Evolutionary conservation across 2,113 vertebrate genomes (phyloP).

Genomic region (Ivindomyrus marchei): DNA sequence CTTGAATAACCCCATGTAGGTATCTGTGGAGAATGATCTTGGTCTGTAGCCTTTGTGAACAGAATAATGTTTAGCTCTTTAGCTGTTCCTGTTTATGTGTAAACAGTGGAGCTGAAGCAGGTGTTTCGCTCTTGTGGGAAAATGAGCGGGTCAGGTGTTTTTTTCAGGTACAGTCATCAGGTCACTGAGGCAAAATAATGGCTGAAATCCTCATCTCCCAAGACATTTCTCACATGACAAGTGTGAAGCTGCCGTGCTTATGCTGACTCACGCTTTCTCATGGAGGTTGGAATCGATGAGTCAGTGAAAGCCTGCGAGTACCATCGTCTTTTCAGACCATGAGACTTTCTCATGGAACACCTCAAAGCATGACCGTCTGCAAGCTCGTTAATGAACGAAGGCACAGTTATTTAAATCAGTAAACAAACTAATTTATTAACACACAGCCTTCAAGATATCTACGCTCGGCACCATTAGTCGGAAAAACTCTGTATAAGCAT

Average conservation of each 20-base stretch:
- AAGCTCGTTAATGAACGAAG: not conserved
- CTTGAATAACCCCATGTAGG: not conserved
- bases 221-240: not conserved
- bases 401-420: not conserved
- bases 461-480: not conserved
- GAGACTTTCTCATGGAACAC: not conserved
- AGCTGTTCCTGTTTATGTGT: slow-evolving; percentile 42
- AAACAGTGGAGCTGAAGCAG: slow-evolving; percentile 36
- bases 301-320: not conserved
- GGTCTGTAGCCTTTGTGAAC: not conserved
- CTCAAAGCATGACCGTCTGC: not conserved
- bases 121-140: slow-evolving; percentile 34
- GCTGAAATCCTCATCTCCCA: not conserved
- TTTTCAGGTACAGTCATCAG: not conserved
- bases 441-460: not conserved
- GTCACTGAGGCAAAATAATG: not conserved
- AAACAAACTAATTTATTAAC: not conserved
- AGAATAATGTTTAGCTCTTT: slow-evolving; percentile 19
- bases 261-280: not conserved
- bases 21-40: not conserved
- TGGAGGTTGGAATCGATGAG: not conserved
- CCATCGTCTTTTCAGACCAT: not conserved
- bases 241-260: not conserved
- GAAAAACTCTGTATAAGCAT: not conserved
- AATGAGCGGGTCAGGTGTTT: slow-evolving; percentile 8